Percentiles rank a stretch among this genome's conserved stretches.
Conservation (phyloP, 1,140 invertebrate genomes). For the Aphaenogaster floridana region DNA sequence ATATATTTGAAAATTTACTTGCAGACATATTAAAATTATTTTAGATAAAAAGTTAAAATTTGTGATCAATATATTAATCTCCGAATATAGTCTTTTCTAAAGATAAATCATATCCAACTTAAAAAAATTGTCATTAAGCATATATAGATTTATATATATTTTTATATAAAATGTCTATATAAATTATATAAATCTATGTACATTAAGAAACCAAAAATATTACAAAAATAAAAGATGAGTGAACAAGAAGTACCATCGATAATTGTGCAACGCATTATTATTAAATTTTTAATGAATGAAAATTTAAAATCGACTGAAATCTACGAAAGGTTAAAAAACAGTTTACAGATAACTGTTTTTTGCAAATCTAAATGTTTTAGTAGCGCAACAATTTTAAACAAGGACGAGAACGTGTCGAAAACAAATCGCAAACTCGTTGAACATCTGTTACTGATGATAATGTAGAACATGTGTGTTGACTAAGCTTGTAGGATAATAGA, state of each 20-base stretch:
- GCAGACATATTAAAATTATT: background rate
- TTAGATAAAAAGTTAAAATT: slow-evolving; percentile 5
- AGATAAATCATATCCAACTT: background rate
- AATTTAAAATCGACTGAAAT: no score
- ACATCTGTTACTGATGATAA: no score
- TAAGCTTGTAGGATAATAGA: no score
- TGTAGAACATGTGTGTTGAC: no score
- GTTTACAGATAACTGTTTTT: background rate
- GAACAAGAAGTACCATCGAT: no score
- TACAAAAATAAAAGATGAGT: no score
- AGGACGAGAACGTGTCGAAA: no score
- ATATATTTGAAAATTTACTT: background rate
- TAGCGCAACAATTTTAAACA: background rate
- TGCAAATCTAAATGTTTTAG: background rate
- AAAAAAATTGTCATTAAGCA: background rate
- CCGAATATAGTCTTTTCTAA: background rate
- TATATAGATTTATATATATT: background rate
- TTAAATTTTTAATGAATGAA: no score
- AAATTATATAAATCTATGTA: background rate
- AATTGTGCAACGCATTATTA: no score
- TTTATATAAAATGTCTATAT: background rate
- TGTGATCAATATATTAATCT: background rate
- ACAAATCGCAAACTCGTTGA: no score
- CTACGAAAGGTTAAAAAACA: background rate
- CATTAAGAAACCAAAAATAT: background rate